These are phyloP conservation scores for Eumacrocentrus americanus DNA, from an alignment of 2,888 invertebrate species.

Conservation along the genomic window DNA sequence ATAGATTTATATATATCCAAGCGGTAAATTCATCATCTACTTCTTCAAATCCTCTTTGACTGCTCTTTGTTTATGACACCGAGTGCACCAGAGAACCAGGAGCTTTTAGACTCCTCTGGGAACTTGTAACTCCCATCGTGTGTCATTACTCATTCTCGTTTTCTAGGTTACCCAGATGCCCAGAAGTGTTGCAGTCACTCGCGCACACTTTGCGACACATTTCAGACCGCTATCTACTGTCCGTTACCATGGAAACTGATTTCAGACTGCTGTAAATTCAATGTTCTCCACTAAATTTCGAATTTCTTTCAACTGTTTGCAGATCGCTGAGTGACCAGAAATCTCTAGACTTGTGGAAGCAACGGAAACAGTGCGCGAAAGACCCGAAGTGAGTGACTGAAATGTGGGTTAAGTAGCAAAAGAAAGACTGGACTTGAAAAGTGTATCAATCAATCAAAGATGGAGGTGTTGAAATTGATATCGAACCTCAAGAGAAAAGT, in stretches of 20 bases:
- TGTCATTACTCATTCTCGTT: too few species aligned
- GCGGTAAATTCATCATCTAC: too few species aligned
- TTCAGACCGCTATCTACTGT: too few species aligned
- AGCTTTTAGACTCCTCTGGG: too few species aligned
- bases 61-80: too few species aligned
- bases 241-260: conserved; percentile 47
- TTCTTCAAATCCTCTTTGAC: too few species aligned
- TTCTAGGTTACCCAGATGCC: too few species aligned
- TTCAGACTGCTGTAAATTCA: not conserved
- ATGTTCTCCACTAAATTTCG: conserved; percentile 13
- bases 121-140: too few species aligned
- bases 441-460: conserved; percentile 11
- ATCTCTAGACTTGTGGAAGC: conserved; percentile 36
- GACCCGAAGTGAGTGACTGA: conserved; percentile 18
- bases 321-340: conserved; percentile 51
- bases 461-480: conserved; percentile 21
- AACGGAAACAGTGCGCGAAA: conserved; percentile 22
- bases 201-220: too few species aligned
- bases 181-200: too few species aligned
- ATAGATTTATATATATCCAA: too few species aligned
- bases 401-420: conserved; percentile 25
- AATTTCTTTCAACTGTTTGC: conserved; percentile 47
- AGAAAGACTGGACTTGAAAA: conserved; percentile 18
- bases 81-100: too few species aligned
- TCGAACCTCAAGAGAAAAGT: conserved; percentile 27